Conservation (phyloP, 30 jellyfish, hydroid and myxozoan species). For the Aurelia sp. region DNA sequence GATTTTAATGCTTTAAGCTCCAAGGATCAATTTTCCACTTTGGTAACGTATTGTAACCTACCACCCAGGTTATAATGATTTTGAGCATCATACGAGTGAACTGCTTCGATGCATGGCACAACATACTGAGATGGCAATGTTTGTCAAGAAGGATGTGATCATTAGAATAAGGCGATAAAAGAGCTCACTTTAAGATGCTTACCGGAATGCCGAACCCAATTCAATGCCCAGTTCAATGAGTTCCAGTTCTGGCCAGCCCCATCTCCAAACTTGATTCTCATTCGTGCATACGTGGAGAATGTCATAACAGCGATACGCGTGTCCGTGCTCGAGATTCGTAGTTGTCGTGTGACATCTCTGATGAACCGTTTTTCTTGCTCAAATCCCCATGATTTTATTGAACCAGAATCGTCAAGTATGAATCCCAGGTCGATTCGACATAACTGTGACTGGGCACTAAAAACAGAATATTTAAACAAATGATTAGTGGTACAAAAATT, state of each 20-base stretch:
- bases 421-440: conserved; percentile 76
- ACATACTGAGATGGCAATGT: too few relatives aligned
- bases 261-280: conserved; percentile 69
- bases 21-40: too few relatives aligned
- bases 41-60: too few relatives aligned
- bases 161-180: not conserved
- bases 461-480: too few relatives aligned
- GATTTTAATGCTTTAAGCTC: too few relatives aligned
- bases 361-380: conserved; percentile 69
- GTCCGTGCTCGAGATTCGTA: conserved; percentile 35
- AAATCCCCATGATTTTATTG: conserved; percentile 56
- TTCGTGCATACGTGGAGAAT: conserved; percentile 67
- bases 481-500: too few relatives aligned
- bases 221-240: conserved; percentile 50
- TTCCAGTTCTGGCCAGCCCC: conserved; percentile 57
- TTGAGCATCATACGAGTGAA: too few relatives aligned
- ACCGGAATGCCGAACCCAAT: conserved; percentile 52
- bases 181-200: not conserved
- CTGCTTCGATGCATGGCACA: too few relatives aligned
- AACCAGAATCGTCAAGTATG: conserved; percentile 79
- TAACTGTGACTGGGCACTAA: conserved; percentile 39
- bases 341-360: conserved; percentile 58
- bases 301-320: conserved; percentile 81
- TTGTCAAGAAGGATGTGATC: too few relatives aligned
- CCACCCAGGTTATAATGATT: too few relatives aligned